Percentiles rank a stretch among this genome's conserved stretches.
phyloP scores from a whole-genome alignment of 1,140 invertebrate species.

The Megalopta genalis region DNA sequence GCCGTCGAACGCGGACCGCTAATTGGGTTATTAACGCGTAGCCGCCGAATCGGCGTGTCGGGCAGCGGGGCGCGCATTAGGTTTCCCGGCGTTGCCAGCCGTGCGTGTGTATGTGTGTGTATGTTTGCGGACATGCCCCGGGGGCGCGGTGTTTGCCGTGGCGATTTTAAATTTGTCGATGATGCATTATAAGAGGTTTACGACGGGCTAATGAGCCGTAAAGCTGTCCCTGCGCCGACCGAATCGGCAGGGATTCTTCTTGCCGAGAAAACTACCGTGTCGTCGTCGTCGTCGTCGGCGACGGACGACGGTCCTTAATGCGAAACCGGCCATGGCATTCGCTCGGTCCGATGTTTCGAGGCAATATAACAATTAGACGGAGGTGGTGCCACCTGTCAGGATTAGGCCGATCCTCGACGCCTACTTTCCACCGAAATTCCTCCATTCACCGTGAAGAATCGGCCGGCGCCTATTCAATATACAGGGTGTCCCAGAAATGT shows the following conservation, averaged over 20 bases:
- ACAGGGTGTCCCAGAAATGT: no score
- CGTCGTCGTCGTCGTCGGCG: background rate
- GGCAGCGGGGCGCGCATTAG: background rate
- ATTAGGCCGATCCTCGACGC: constrained; percentile 15
- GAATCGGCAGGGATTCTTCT: background rate
- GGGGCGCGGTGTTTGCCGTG: constrained; percentile 5
- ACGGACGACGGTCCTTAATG: no score
- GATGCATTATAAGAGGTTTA: constrained; percentile 16
- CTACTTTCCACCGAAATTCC: no score
- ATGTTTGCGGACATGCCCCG: background rate
- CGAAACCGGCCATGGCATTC: constrained; percentile 1
- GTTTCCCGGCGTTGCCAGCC: no score
- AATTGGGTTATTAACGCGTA: constrained; percentile 28
- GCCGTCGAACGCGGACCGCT: background rate
- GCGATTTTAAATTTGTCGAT: constrained; percentile 23
- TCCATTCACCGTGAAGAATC: no score
- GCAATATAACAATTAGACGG: constrained; percentile 10
- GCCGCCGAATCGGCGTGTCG: background rate
- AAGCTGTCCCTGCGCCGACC: background rate
- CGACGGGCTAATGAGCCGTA: constrained; percentile 6
- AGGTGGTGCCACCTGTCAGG: background rate
- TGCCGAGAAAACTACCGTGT: background rate
- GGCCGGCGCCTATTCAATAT: no score
- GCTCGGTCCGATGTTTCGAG: background rate
- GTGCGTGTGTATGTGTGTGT: no score